These are phyloP conservation scores for Chrysocyon brachyurus DNA, from an alignment of 2,797 vertebrate species.

Conservation along the genomic window DNA sequence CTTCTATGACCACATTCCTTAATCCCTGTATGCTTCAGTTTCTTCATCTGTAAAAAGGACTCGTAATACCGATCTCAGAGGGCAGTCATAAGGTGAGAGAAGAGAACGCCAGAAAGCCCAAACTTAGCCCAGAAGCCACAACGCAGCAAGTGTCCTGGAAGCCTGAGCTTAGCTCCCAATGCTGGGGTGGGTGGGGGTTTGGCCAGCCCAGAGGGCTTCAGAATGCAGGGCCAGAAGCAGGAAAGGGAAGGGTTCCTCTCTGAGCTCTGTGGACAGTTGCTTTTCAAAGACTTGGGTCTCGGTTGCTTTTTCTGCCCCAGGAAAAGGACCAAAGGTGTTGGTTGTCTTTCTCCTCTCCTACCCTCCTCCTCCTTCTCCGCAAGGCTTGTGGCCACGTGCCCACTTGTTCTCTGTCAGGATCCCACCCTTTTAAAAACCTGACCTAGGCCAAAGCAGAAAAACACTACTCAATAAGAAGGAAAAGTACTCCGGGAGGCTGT, in stretches of 20 bases:
- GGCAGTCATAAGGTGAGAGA: neutral
- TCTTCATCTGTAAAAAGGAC: neutral
- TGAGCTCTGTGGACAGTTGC: neutral
- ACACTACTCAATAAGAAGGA: slow-evolving; percentile 6
- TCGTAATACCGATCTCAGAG: neutral
- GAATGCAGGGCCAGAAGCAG: neutral
- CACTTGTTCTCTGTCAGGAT: neutral
- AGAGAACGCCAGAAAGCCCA: neutral
- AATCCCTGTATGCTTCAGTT: neutral
- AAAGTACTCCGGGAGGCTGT: slow-evolving; percentile 68
- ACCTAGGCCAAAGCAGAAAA: slow-evolving; percentile 24
- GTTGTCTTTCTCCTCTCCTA: neutral
- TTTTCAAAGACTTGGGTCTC: neutral
- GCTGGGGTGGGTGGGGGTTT: neutral
- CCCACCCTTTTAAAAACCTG: slow-evolving; percentile 51
- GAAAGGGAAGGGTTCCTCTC: neutral
- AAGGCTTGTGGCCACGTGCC: slow-evolving; percentile 34
- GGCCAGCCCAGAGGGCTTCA: neutral
- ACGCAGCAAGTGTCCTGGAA: neutral
- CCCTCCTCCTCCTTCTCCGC: neutral
- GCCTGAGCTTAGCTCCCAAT: neutral
- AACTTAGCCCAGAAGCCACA: neutral
- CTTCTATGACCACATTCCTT: neutral
- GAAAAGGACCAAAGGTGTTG: neutral
- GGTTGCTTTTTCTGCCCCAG: neutral